These are phyloP conservation scores for Oreochromis aureus DNA, from an alignment of 2,113 vertebrate species.

Conservation along the genomic window DNA sequence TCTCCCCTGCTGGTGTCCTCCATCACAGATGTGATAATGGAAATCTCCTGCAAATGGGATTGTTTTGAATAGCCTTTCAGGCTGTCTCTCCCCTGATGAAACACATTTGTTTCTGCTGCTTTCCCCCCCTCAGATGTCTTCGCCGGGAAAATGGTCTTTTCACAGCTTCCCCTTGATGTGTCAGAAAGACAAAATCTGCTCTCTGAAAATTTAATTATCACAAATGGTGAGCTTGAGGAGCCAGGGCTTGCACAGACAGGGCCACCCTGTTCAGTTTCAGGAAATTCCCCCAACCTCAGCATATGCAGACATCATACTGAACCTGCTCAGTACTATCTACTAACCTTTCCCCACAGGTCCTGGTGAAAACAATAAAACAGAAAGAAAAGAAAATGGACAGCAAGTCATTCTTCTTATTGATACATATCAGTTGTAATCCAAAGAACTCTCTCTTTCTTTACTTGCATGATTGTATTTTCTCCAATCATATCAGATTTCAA, in stretches of 20 bases:
- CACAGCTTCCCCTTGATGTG: slow-evolving; percentile 28
- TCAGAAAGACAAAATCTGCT: slow-evolving; percentile 27
- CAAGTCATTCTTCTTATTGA: background rate
- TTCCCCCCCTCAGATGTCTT: background rate
- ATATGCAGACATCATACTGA: background rate
- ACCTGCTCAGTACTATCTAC: background rate
- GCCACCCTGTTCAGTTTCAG: background rate
- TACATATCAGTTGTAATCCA: background rate
- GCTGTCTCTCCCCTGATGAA: slow-evolving; percentile 31
- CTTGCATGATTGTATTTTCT: background rate
- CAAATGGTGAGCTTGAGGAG: slow-evolving; percentile 9
- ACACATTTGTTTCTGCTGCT: slow-evolving; percentile 42
- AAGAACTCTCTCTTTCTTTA: background rate
- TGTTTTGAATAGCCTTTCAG: slow-evolving; percentile 28
- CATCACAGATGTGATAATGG: slow-evolving; percentile 35
- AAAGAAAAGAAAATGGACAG: background rate
- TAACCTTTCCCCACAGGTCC: background rate
- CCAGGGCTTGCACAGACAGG: background rate
- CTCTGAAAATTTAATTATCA: slow-evolving; percentile 54
- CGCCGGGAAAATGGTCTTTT: slow-evolving; percentile 12
- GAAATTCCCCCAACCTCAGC: background rate
- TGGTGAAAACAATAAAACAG: background rate
- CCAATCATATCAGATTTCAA: background rate
- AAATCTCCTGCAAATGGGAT: slow-evolving; percentile 28
- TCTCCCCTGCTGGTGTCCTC: background rate